Evolutionary conservation across 2,113 vertebrate species (phyloP).

Genomic region (Rhodinocichla rosea): DNA sequence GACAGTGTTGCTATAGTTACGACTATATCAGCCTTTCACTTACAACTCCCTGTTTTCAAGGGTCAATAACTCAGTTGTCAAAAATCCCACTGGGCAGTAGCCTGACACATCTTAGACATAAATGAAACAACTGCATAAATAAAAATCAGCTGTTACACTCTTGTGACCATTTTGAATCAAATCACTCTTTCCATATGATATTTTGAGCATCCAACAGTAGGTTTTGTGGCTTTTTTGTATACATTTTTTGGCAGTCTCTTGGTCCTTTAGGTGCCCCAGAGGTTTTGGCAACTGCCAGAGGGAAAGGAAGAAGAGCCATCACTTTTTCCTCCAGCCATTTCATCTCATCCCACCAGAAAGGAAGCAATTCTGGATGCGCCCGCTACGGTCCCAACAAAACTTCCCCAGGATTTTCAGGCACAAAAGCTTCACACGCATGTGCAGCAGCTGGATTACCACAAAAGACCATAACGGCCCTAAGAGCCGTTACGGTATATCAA

Average conservation of each 20-base stretch:
- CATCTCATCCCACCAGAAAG: background rate
- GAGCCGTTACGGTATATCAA: slow-evolving; percentile 50
- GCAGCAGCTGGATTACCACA: slow-evolving; percentile 63
- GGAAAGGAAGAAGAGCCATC: background rate
- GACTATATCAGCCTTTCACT: slow-evolving; percentile 59
- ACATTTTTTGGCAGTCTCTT: background rate
- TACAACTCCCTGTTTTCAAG: slow-evolving; percentile 57
- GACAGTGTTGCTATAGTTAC: slow-evolving; percentile 68
- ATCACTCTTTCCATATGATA: background rate
- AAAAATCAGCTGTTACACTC: background rate
- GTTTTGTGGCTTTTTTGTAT: background rate
- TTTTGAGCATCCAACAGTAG: background rate
- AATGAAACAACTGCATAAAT: slow-evolving; percentile 39
- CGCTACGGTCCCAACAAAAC: background rate
- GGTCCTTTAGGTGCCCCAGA: background rate
- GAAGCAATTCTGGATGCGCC: background rate
- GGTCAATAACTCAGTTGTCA: slow-evolving; percentile 68
- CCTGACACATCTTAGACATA: slow-evolving; percentile 41
- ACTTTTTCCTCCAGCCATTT: background rate
- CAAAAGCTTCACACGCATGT: slow-evolving; percentile 64
- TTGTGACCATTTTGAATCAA: background rate
- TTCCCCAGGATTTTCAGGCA: slow-evolving; percentile 34
- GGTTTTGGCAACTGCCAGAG: background rate
- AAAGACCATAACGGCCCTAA: slow-evolving; percentile 51
- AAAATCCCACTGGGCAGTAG: slow-evolving; percentile 64